These are phyloP conservation scores for Acrobasis suavella DNA, from an alignment of 2,888 invertebrate genomes.

Conservation along the genomic window DNA sequence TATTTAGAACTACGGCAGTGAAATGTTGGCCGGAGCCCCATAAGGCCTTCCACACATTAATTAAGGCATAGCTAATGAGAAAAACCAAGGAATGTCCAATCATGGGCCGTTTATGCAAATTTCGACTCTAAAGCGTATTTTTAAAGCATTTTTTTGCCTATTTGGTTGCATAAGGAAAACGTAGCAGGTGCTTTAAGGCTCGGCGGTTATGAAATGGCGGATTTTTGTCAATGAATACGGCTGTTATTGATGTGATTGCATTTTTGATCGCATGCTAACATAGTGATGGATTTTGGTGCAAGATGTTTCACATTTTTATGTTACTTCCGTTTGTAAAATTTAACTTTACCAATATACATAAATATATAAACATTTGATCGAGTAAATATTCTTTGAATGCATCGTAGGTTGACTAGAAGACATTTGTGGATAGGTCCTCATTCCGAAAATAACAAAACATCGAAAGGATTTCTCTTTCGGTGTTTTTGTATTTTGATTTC, in stretches of 20 bases:
- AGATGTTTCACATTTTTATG: neutral
- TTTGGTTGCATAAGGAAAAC: slow-evolving; percentile 9
- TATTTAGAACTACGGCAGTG: slow-evolving; percentile 28
- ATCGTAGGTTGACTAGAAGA: no score
- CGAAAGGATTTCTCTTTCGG: no score
- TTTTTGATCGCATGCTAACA: neutral
- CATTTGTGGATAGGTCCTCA: no score
- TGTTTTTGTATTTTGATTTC: no score
- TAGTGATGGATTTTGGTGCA: neutral
- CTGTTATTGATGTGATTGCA: neutral
- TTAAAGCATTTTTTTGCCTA: slow-evolving; percentile 8
- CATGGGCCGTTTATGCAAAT: slow-evolving; percentile 22
- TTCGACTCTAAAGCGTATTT: neutral
- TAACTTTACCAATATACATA: neutral
- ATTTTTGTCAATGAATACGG: slow-evolving; percentile 8
- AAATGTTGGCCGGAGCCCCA: slow-evolving; percentile 26
- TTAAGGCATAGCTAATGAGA: slow-evolving; percentile 32
- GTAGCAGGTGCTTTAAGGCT: neutral
- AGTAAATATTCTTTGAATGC: no score
- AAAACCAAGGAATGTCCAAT: slow-evolving; percentile 24
- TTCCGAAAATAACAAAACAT: no score
- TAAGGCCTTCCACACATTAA: slow-evolving; percentile 33
- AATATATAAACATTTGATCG: no score
- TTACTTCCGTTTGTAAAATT: neutral
- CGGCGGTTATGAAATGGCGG: slow-evolving; percentile 12